A percentile compares a stretch with the other conserved stretches of the same genome.
phyloP scores from a whole-genome alignment of 1,140 invertebrate genomes.

The Bombus balteatus region DNA sequence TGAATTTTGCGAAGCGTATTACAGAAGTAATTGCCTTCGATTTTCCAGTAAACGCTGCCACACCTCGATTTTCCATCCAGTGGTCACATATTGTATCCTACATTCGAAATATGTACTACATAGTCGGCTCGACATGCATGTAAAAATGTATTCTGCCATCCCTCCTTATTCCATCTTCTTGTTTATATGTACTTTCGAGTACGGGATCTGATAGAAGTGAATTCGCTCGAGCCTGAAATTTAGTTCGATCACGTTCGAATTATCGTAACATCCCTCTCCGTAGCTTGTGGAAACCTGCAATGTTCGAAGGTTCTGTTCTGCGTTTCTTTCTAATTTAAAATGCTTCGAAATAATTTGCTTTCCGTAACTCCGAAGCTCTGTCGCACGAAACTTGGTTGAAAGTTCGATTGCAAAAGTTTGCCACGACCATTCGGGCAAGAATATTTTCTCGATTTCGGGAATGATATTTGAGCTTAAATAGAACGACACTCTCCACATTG shows the following conservation, averaged over 20 bases:
- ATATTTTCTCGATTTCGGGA: neutral
- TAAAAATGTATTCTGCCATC: conserved; percentile 12
- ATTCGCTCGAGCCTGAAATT: neutral
- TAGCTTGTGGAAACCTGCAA: neutral
- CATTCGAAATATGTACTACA: conserved; percentile 30
- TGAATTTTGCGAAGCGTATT: conserved; percentile 35
- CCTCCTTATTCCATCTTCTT: neutral
- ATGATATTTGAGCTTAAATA: neutral
- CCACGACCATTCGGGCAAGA: neutral
- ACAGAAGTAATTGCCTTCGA: conserved; percentile 48
- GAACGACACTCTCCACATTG: neutral
- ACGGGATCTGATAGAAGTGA: neutral
- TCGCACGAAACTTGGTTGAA: neutral
- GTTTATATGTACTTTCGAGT: neutral
- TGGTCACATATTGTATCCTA: conserved; percentile 38
- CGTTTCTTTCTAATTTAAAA: neutral
- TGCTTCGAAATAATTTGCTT: neutral
- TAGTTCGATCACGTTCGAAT: neutral
- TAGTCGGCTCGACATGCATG: neutral
- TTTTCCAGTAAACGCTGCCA: conserved; percentile 45
- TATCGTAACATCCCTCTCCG: too few species aligned
- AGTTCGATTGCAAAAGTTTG: neutral
- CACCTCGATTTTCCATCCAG: conserved; percentile 41
- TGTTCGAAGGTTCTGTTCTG: neutral
- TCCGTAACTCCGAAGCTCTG: neutral